These are phyloP conservation scores for Microhierax caerulescens DNA, from an alignment of 2,797 vertebrate species.

Conservation along the genomic window DNA sequence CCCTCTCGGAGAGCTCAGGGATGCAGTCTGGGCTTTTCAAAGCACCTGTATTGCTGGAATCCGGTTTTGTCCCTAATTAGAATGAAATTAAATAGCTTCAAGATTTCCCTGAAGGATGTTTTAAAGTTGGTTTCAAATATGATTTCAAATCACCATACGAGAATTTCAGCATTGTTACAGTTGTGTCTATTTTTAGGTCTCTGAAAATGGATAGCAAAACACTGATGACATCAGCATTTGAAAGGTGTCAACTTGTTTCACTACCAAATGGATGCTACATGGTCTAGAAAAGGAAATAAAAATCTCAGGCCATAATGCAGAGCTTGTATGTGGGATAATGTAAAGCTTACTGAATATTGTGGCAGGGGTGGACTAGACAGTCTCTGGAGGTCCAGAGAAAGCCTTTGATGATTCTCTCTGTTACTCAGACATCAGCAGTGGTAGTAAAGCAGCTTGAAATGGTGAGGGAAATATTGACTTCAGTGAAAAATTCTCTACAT, in stretches of 20 bases:
- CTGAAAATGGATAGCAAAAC: not conserved
- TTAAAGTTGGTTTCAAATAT: not conserved
- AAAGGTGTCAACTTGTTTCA: conserved; percentile 1
- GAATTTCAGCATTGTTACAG: conserved; percentile 15
- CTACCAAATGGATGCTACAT: not conserved
- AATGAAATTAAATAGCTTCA: not conserved
- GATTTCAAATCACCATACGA: not conserved
- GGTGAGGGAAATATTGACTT: not conserved
- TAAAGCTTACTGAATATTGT: not conserved
- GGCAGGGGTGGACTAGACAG: not conserved
- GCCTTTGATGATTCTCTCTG: not conserved
- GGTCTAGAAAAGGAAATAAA: not conserved
- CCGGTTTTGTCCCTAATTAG: not conserved
- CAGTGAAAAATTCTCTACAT: not conserved
- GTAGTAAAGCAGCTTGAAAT: not conserved
- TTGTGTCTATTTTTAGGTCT: conserved; percentile 45
- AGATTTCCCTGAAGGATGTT: not conserved
- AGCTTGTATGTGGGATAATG: not conserved
- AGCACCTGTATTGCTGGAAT: not conserved
- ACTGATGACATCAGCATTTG: conserved; percentile 25
- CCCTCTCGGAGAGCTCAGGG: not conserved
- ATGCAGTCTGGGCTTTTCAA: not conserved
- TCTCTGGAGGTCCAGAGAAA: not conserved
- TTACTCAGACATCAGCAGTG: not conserved
- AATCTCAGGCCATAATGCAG: not conserved